phyloP scores from a whole-genome alignment of 35 echinoderm and acorn worm genomes.

The Ophiothrix spiculata region DNA sequence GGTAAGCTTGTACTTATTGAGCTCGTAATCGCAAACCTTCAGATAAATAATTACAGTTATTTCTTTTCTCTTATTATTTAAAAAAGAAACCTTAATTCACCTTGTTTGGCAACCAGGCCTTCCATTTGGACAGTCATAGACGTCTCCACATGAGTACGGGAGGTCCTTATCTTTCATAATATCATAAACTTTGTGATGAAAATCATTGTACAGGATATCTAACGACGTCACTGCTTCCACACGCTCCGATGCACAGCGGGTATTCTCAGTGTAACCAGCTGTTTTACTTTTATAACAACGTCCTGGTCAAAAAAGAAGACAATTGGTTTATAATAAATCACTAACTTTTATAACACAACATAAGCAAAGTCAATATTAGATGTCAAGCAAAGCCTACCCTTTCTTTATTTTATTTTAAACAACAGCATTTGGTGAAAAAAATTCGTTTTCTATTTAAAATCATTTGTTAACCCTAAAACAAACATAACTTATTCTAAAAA shows the following conservation, averaged over 20 bases:
- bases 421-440: too few species aligned
- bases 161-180: slow-evolving; percentile 80
- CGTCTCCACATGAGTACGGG: slow-evolving; percentile 59
- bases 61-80: not conserved
- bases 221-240: slow-evolving; percentile 91
- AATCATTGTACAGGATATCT: slow-evolving; percentile 96
- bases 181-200: slow-evolving; percentile 85
- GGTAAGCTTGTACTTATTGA: too few species aligned
- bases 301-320: not conserved
- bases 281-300: slow-evolving; percentile 81
- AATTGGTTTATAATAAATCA: too few species aligned
- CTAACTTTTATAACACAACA: too few species aligned
- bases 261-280: slow-evolving; percentile 38
- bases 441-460: too few species aligned
- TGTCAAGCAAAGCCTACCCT: too few species aligned
- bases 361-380: too few species aligned
- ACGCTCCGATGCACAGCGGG: slow-evolving; percentile 76
- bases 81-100: slow-evolving; percentile 26
- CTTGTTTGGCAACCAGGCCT: slow-evolving; percentile 74
- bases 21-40: too few species aligned
- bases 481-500: too few species aligned
- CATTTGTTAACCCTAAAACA: too few species aligned
- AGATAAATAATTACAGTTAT: too few species aligned
- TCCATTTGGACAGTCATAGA: slow-evolving; percentile 80
- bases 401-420: too few species aligned